phyloP scores from a whole-genome alignment of 2,797 vertebrate genomes.

The Sebastes itinus region DNA sequence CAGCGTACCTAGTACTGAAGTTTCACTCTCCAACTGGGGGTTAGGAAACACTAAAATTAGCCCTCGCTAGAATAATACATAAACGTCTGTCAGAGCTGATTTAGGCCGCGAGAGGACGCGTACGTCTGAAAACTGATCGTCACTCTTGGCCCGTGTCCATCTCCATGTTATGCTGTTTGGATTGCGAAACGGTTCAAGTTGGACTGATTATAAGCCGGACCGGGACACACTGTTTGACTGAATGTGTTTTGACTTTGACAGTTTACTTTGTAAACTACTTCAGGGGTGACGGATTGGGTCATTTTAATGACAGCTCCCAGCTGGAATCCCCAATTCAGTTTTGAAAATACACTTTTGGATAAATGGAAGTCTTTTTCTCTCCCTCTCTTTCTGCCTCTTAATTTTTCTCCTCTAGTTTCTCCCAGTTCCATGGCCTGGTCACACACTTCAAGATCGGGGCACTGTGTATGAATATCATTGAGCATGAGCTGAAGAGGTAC shows the following conservation, averaged over 20 bases:
- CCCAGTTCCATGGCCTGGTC: conserved; percentile 93
- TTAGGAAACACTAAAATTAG: conserved; percentile 68
- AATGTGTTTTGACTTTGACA: conserved; percentile 65
- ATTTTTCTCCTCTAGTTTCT: conserved; percentile 85
- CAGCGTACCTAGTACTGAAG: conserved; percentile 32
- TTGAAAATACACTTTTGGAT: conserved; percentile 49
- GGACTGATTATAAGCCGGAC: conserved; percentile 59
- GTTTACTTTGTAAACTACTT: conserved; percentile 54
- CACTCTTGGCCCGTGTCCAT: conserved; percentile 65
- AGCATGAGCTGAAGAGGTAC: conserved; percentile 93
- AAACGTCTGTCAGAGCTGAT: conserved; percentile 71
- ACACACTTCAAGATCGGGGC: conserved; percentile 95
- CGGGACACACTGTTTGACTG: conserved; percentile 58
- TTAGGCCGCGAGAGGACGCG: conserved; percentile 29
- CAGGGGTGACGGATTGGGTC: conserved; percentile 55
- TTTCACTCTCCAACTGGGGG: conserved; percentile 50
- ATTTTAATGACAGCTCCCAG: conserved; percentile 54
- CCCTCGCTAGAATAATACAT: conserved; percentile 65
- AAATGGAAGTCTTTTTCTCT: conserved; percentile 29
- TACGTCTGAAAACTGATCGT: conserved; percentile 63
- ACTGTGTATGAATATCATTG: conserved; percentile 94
- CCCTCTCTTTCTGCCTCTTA: not conserved
- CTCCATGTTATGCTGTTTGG: conserved; percentile 60
- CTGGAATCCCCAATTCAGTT: conserved; percentile 41
- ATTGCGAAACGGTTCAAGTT: conserved; percentile 54